Evolutionary conservation across 2,797 vertebrate genomes (phyloP).

Genomic region (Rhodeus uyekii): DNA sequence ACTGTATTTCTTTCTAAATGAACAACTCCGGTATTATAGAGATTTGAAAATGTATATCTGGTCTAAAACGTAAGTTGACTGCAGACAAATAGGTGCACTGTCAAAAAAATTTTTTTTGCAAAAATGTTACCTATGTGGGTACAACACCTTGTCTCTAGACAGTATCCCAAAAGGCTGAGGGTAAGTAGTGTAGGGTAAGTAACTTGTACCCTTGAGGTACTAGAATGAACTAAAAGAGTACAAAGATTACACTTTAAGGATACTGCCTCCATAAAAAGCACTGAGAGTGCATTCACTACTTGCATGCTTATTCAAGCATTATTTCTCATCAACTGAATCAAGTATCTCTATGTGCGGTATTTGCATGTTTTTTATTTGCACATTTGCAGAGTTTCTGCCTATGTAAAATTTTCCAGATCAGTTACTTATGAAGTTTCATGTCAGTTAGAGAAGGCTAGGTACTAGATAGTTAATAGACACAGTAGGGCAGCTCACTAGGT

Average conservation of each 20-base stretch:
- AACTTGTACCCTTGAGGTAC: neutral
- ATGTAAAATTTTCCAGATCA: neutral
- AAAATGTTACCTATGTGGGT: neutral
- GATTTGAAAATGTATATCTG: neutral
- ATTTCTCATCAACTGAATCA: neutral
- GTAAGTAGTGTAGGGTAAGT: neutral
- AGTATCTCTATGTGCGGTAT: neutral
- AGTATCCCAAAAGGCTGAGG: neutral
- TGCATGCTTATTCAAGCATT: neutral
- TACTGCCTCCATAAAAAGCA: neutral
- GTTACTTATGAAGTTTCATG: constrained; percentile 3
- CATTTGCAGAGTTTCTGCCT: neutral
- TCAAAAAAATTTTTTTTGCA: neutral
- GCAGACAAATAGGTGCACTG: neutral
- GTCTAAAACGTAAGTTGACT: neutral
- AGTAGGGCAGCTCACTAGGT: neutral
- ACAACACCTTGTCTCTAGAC: neutral
- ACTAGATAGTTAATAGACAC: too few species aligned
- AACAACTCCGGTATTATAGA: neutral
- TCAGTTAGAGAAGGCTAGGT: neutral
- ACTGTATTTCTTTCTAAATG: neutral
- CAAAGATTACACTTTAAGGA: neutral
- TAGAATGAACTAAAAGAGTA: neutral
- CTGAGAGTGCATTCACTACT: neutral
- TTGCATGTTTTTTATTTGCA: too few species aligned